These are phyloP conservation scores for Micropoecilia bifurca DNA, from an alignment of 2,797 vertebrate genomes.

Conservation along the genomic window DNA sequence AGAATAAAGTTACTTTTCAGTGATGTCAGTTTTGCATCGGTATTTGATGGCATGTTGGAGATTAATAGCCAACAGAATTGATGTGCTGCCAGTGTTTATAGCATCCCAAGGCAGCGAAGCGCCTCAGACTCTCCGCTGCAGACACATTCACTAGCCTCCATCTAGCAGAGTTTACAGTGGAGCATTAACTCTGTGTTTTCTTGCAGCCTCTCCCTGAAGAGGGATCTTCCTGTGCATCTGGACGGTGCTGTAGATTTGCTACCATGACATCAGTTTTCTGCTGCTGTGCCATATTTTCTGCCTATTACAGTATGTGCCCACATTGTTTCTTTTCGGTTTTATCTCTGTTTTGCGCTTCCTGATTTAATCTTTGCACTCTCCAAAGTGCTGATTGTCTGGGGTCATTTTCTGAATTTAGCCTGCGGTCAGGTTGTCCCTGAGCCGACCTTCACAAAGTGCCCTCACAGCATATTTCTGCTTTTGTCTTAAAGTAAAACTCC, in stretches of 20 bases:
- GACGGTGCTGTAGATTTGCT: neutral
- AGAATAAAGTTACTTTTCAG: neutral
- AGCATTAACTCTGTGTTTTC: neutral
- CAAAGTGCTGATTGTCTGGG: slow-evolving; percentile 25
- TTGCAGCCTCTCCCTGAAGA: neutral
- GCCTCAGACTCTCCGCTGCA: neutral
- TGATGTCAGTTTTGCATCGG: too few relatives aligned
- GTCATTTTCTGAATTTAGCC: slow-evolving; percentile 43
- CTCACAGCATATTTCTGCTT: slow-evolving; percentile 38
- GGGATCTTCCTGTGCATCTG: neutral
- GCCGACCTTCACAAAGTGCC: slow-evolving; percentile 61
- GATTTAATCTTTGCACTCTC: neutral
- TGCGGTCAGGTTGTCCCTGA: slow-evolving; percentile 27
- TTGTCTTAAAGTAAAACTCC: slow-evolving; percentile 51
- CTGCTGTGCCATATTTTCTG: neutral
- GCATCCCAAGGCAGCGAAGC: neutral
- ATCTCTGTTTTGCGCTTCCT: neutral
- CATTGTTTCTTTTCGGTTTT: neutral
- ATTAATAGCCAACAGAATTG: neutral
- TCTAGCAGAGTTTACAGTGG: neutral
- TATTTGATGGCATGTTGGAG: neutral
- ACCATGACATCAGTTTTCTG: neutral
- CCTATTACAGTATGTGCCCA: neutral
- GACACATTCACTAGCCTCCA: neutral
- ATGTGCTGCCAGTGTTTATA: neutral